Base-by-base conservation (phyloP, 2,888 invertebrate species). In the Achlya flavicornis region DNA sequence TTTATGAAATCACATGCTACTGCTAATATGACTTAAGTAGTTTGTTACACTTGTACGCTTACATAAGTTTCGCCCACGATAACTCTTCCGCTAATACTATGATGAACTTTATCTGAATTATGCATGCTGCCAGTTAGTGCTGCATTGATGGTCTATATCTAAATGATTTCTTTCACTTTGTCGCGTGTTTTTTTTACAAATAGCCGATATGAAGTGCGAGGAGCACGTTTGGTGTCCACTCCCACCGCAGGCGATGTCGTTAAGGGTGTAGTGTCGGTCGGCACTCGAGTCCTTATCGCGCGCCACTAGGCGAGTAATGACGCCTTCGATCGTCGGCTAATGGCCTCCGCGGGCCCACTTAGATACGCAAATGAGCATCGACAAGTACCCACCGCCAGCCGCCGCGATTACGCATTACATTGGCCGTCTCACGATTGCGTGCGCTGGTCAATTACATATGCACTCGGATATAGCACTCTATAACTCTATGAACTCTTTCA, bases 321-420 rank as follows among this genome's bases (percentile, higher is more conserved):
- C 88, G 87, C 85, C 90, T 89, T 87, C 92, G 92, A 92, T 92
- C 91, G 91, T 80, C 80, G 84, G 87, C 90, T 93, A 93, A 93
- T 93, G 92, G 92, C 89, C 88, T 88, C 88, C 86, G 85, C 86
- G 89, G 87, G 86, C 84, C 89, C 91, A 91, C 92, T 93, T 91
- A 92, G 93, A 93, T 93, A 93, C 91, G 93, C 92, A 93, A 93
- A 93, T 92, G 93, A 92, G 90, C 92, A 89, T 88, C 90, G 87
- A 84, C 86, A 85, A 89, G 83, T 84, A 77, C 82, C 77, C 76
- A 48, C 80, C 77, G 73, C 73, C 83, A 80, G 71, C 75, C 76
- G 80, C 78, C 83, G 77, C 84, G 81, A 86, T 87, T 84, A 86
- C 86, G 79, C 78, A 76, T 74, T 75, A 77, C 81, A 79, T 84